These are phyloP conservation scores for Caranx melampygus DNA, from an alignment of 2,113 vertebrate species.

Conservation along the genomic window DNA sequence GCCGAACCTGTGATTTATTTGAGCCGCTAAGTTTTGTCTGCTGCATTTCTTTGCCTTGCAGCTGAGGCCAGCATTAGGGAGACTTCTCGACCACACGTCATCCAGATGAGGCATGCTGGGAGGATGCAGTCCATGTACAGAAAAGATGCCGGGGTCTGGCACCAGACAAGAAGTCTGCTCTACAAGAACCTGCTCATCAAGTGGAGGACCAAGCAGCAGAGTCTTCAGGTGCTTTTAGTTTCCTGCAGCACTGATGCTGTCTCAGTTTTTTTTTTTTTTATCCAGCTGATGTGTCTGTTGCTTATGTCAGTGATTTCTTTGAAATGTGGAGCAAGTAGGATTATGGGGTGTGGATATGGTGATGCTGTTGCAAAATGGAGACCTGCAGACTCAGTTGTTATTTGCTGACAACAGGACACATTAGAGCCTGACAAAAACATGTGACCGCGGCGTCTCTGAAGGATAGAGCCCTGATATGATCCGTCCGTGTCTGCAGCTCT, in stretches of 20 bases:
- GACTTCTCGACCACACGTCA: constrained; percentile 61
- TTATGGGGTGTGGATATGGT: too few species aligned
- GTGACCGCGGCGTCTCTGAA: too few species aligned
- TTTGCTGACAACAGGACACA: too few species aligned
- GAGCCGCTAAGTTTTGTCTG: background rate
- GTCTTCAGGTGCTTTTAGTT: constrained; percentile 82
- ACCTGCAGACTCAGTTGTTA: too few species aligned
- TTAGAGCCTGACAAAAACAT: too few species aligned
- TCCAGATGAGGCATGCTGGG: constrained; percentile 75
- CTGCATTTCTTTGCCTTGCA: constrained; percentile 28
- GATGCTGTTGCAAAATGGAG: too few species aligned
- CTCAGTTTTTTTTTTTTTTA: background rate
- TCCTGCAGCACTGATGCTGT: background rate
- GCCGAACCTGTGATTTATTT: too few species aligned
- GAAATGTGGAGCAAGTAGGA: too few species aligned
- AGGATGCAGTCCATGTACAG: constrained; percentile 71
- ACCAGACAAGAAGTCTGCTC: constrained; percentile 87
- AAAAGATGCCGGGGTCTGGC: constrained; percentile 83
- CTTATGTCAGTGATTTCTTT: too few species aligned
- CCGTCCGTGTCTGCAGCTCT: background rate
- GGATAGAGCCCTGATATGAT: background rate
- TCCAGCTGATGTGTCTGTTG: background rate
- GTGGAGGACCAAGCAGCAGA: constrained; percentile 89
- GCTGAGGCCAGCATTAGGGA: constrained; percentile 72
- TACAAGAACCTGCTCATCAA: constrained; percentile 91